Evolutionary conservation across 2,113 vertebrate genomes (phyloP), one percentile per base, ranked within the genome.

Genomic region (Bambusicola thoracicus): DNA sequence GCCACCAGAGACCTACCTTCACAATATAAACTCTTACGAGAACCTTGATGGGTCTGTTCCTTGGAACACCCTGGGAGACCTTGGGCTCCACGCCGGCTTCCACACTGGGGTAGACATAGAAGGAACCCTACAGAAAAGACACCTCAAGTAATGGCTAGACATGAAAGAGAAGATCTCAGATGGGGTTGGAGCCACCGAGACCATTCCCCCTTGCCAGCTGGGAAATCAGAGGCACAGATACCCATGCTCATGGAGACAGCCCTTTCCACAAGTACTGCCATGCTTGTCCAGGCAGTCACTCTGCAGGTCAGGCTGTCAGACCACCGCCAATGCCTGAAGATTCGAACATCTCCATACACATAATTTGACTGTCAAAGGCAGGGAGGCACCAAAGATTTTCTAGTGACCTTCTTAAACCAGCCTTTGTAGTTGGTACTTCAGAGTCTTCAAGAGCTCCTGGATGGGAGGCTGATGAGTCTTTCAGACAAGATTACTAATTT

Each of bases 1-100:
- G 36, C 7, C 44, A 74, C 38, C 36, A 77, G 48, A 62, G 30
- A 78, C 97, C 97, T 81, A 99, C 99, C 98, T 99, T 99, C 40
- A 99, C 84, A 2, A 99, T 90, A 94, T 99, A 99, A 78, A 99
- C 97, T 94, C 99, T 97, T 15, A 99, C 96, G 75, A 99, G 98
- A 56, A 99, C 98, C 96, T 99, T 99, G 87, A 99, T 92, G 21
- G 99, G 98, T 22, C 97, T 94, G 90, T 99, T 99, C 94, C 98
- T 98, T 67, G 99, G 99, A 78, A 99, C 93, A 3, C 98, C 98
- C 22, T 74, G 97, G 62, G 97, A 98, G 78, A 99, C 98, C 91
- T 82, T 98, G 72, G 95, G 97, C 44, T 99, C 97, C 3, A 81
- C 92, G 7, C 96, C 96, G 16, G 97, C 98, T 58, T 98, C 81